Base-by-base conservation (phyloP, 2,797 vertebrate species). In the Nyctibius grandis region DNA sequence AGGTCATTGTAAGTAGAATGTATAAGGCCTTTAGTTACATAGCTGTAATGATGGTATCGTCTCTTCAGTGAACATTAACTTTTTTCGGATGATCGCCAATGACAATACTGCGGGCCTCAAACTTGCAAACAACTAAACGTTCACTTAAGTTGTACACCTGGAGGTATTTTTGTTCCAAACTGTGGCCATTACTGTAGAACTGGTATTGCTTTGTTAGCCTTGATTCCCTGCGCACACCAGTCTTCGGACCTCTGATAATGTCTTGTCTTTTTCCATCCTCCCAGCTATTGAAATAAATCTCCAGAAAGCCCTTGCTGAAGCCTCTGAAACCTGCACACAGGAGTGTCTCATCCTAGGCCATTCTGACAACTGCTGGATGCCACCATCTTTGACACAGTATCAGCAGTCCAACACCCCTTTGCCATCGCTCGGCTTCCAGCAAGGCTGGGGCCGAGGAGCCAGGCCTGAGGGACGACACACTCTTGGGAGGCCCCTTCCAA, bases 331-430 rank as follows among this genome's bases (percentile, higher is more conserved):
- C 98, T 99, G 99, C 95, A 99, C 99, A 17, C 99, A 99, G 97
- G 99, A 99, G 98, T 99, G 99, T 95, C 98, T 99, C 95, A 99
- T 99, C 98, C 98, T 99, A 40, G 99, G 99, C 96, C 99, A 99
- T 97, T 99, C 99, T 12, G 99, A 99, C 98, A 99, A 99, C 98
- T 99, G 99, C 98, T 99, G 99, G 99, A 99, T 99, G 99, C 99
- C 99, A 31, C 98, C 98, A 47, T 98, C 98, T 5, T 95, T 99
- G 98, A 98, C 98, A 92, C 99, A 99, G 89, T 98, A 98, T 93
- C 99, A 99, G 95, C 98, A 97, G 92, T 97, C 97, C 85, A 98
- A 76, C 96, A 74, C 98, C 88, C 97, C 95, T 36, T 97, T 99
- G 97, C 97, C 98, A 15, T 97, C 98, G 1, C 98, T 99, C 42